A percentile compares a stretch with the other conserved stretches of the same genome.
Conservation (phyloP, 2,888 invertebrate genomes). For the Noctua fimbriata region DNA sequence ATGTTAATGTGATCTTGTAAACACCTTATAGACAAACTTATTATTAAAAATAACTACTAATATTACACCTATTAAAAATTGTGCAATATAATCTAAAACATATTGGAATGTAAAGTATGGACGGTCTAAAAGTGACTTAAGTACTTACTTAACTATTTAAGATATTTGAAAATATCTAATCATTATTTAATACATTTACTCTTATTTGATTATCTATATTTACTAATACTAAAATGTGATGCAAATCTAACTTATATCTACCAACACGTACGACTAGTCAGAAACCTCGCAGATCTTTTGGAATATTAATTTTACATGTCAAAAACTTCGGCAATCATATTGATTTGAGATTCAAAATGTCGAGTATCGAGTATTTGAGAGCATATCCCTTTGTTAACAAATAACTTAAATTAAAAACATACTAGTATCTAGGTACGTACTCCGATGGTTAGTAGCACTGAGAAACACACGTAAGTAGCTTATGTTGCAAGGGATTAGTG, state of each 20-base stretch:
- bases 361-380: conserved; percentile 16
- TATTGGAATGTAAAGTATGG: conserved; percentile 86
- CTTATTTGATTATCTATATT: conserved; percentile 23
- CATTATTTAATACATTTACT: conserved; percentile 1
- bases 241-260: conserved; percentile 37
- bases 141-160: conserved; percentile 1
- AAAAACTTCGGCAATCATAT: conserved; percentile 3
- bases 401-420: conserved; percentile 3
- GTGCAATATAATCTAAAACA: conserved; percentile 29
- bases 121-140: conserved; percentile 64
- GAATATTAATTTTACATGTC: background rate
- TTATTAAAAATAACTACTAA: background rate
- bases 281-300: conserved; percentile 22
- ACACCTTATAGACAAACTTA: background rate
- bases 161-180: background rate
- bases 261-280: conserved; percentile 9
- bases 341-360: conserved; percentile 22
- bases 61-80: background rate
- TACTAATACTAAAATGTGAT: conserved; percentile 59
- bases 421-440: conserved; percentile 27
- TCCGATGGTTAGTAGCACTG: conserved; percentile 16
- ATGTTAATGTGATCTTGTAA: conserved; percentile 3
- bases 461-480: conserved; percentile 26
- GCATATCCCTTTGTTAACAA: conserved; percentile 1
- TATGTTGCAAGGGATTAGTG: conserved; percentile 25